A percentile compares a stretch with the other conserved stretches of the same genome.
Evolutionary conservation across 2,797 vertebrate species (phyloP).

Genomic region (Lemur catta): DNA sequence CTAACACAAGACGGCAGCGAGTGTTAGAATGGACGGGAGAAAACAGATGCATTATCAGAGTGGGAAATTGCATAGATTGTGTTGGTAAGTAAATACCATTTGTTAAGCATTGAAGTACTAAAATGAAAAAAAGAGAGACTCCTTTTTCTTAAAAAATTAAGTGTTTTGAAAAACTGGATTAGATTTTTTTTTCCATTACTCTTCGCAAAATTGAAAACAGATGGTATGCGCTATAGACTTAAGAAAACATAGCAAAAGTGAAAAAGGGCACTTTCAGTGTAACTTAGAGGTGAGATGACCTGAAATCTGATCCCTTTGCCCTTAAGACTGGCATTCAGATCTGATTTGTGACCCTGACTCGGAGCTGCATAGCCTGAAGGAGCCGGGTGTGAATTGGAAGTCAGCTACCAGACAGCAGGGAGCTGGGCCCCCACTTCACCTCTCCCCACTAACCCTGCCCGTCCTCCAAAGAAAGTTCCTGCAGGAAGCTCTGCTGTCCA

Average conservation of each 20-base stretch:
- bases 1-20: constrained; percentile 41
- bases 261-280: constrained; percentile 7
- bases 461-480: background rate
- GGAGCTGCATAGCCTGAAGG: background rate
- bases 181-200: constrained; percentile 41
- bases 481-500: background rate
- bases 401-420: background rate
- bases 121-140: constrained; percentile 46
- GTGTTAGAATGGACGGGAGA: constrained; percentile 48
- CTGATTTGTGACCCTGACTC: background rate
- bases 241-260: constrained; percentile 29
- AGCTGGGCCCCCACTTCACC: background rate
- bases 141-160: constrained; percentile 66
- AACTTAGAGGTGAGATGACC: constrained; percentile 13
- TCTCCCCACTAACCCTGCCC: background rate
- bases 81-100: constrained; percentile 69
- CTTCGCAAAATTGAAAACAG: constrained; percentile 67
- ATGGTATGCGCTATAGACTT: background rate
- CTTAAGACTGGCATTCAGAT: background rate
- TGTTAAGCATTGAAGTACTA: constrained; percentile 57
- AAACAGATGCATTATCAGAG: constrained; percentile 56
- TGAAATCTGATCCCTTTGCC: background rate
- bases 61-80: constrained; percentile 59
- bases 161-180: constrained; percentile 74
- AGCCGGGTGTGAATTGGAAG: background rate